Conservation (phyloP, 2,888 invertebrate species). For the Ophion ellenae region DNA sequence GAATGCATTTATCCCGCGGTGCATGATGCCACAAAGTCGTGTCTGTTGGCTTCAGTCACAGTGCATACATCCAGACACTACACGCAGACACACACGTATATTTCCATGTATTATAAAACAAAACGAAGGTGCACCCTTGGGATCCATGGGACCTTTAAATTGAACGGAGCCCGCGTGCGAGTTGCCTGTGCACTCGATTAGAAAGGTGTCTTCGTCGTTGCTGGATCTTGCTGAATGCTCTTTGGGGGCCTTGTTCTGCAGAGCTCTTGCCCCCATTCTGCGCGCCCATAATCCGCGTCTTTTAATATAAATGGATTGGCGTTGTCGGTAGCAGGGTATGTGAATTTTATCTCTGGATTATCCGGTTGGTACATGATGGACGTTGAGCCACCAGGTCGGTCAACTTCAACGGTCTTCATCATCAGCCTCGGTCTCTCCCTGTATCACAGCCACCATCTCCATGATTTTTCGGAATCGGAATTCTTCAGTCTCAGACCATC, state of each 20-base stretch:
- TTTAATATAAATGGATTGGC: slow-evolving; percentile 12
- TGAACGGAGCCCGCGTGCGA: slow-evolving; percentile 7
- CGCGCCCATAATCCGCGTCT: neutral
- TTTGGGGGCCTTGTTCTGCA: neutral
- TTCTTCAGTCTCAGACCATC: no score
- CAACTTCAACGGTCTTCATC: no score
- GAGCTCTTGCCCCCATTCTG: neutral
- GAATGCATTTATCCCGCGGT: slow-evolving; percentile 37
- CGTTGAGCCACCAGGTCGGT: slow-evolving; percentile 30
- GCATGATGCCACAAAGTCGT: slow-evolving; percentile 49
- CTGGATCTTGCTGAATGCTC: slow-evolving; percentile 10
- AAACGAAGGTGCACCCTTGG: slow-evolving; percentile 55
- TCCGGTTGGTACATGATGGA: slow-evolving; percentile 44
- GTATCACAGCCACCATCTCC: no score
- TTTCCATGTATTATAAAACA: neutral
- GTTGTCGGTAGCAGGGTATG: neutral
- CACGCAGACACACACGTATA: slow-evolving; percentile 5
- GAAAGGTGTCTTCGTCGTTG: slow-evolving; percentile 67
- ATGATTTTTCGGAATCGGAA: no score
- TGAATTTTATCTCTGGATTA: slow-evolving; percentile 29
- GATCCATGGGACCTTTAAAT: slow-evolving; percentile 66
- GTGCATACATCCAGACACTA: slow-evolving; percentile 16
- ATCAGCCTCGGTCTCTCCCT: no score
- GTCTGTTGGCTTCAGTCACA: slow-evolving; percentile 15
- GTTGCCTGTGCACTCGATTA: slow-evolving; percentile 65